Base-by-base conservation (phyloP, 2,888 invertebrate genomes). In the Brachypalpus laphriformis region DNA sequence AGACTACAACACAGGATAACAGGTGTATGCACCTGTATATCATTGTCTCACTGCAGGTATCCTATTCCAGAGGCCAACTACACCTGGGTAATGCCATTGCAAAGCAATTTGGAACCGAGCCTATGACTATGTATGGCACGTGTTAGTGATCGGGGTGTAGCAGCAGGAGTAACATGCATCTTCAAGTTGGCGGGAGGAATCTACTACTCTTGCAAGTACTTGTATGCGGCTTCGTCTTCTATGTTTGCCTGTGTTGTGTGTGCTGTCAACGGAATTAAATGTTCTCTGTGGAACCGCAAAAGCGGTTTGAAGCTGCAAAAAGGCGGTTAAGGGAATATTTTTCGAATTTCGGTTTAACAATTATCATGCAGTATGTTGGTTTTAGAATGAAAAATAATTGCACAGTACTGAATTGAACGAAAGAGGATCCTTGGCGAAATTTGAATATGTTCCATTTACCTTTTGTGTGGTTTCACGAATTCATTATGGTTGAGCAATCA, bases 1-100 rank as follows among this genome's bases (percentile, higher is more conserved):
- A 37, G 31, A n/a, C n/a, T 68, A 74, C 72, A 74, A 78, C 66
- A 68, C 34, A 63, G 74, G 74, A 83, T 80, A 83, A 83, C 83
- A 83, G 83, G 80, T 83, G 83, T 80, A 83, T 74, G 68, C 54
- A 63, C 34, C 28, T 66, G 47, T 75, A 25, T 37, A 37, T 56
- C 25, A 5, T 70, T 74, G 63, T 74, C 74, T 63, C 63, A 16
- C 56, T 70, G 70, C 45, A 65, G 65, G 63, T 72, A 78, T 68
- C 56, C 56, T 65, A 40, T 31, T 51, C 16, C 28, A 45, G 6
- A 57, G 68, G 40, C 66, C 68, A 42, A 66, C 78, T 25, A 25
- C 31, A 78, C 63, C 45, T 71, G 61, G 70, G 54, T 56, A 51
- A 71, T 78, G 14, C 54, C 47, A 63, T 42, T 71, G n/a, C 56